Base-by-base conservation (phyloP, 2,888 invertebrate genomes). In the Pristionchus arcanus region DNA sequence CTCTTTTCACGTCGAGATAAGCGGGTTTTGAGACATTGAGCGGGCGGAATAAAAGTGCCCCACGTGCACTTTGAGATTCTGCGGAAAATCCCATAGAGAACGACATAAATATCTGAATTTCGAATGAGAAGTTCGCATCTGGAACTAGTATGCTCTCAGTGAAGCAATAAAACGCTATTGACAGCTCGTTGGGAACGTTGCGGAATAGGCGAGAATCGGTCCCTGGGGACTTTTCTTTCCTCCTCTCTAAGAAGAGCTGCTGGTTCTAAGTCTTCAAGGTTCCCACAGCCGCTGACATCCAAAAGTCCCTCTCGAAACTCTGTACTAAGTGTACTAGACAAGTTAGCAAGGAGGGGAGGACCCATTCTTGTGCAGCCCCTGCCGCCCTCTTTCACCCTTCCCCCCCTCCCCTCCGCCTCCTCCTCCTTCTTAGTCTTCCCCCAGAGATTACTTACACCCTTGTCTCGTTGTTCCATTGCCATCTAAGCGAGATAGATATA, bases 391-490 rank as follows among this genome's bases (percentile, higher is more conserved):
- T 21, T 31, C 74, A 15, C 34, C 19, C 59, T 31, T 19, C 21
- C 84, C 34, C 84, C 21, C 25, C 34, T 21, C 34, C 84, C 34
- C 84, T 25, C 25, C 34, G 11, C 34, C 34, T 34, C 13, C 59
- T 31, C 59, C 31, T 34, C 34, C 25, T 34, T 37, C 84, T 49
- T 49, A 49, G 42, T 49, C 9, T 37, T 31, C 59, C 84, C 81
- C 81, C 81, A 49, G 81, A 81, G 81, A 81, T 81, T 81, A 81
- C 81, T 81, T 53, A 21, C 55, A 28, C 31, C 84, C 84, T 84
- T 34, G 49, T 84, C 84, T 31, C 84, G 59, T 84, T 63, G 59
- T 55, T 34, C 31, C 84, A 28, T 13, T 81, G 31, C 74, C 37
- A 74, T 74, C 74, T 68, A 68, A 68, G 68, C 68, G 74, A 81